phyloP scores from a whole-genome alignment of 2,113 vertebrate genomes.

The Holacanthus passer region DNA sequence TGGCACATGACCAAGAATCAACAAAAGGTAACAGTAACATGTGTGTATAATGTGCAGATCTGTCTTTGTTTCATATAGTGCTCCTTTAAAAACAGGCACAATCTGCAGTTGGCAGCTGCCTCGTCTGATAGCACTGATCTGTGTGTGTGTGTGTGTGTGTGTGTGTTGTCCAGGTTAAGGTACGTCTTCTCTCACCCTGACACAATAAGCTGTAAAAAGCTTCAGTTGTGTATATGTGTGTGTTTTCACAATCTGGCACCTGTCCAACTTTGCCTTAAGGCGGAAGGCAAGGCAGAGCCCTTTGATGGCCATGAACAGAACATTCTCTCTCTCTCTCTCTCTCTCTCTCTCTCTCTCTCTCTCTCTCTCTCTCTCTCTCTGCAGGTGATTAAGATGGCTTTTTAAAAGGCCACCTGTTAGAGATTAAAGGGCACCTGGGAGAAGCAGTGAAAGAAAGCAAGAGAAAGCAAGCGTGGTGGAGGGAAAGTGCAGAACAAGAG shows the following conservation, averaged over 20 bases:
- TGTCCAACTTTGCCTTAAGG: constrained; percentile 73
- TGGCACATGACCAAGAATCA: not conserved
- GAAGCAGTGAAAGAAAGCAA: constrained; percentile 60
- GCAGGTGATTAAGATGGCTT: constrained; percentile 82
- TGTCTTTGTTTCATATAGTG: not conserved
- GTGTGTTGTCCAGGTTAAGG: constrained; percentile 28
- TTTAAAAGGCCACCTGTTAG: constrained; percentile 86
- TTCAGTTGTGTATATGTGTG: constrained; percentile 47
- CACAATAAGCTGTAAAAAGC: constrained; percentile 72
- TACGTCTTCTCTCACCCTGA: constrained; percentile 51
- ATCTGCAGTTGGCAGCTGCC: not conserved
- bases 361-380: constrained; percentile 48
- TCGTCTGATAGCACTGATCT: constrained; percentile 11
- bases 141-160: constrained; percentile 15
- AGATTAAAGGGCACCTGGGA: constrained; percentile 86
- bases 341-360: constrained; percentile 19
- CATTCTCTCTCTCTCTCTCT: constrained; percentile 25
- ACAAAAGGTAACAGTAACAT: not conserved
- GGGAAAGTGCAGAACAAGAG: constrained; percentile 43
- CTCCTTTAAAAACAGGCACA: constrained; percentile 18
- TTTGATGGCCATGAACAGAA: constrained; percentile 70
- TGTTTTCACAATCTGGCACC: constrained; percentile 72
- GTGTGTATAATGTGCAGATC: not conserved
- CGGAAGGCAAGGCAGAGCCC: constrained; percentile 60
- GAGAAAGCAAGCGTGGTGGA: constrained; percentile 30